Percentiles rank a stretch among this genome's conserved stretches.
These are phyloP conservation scores for Bryconaethiops microstoma DNA, from an alignment of 2,797 vertebrate species.

Conservation along the genomic window DNA sequence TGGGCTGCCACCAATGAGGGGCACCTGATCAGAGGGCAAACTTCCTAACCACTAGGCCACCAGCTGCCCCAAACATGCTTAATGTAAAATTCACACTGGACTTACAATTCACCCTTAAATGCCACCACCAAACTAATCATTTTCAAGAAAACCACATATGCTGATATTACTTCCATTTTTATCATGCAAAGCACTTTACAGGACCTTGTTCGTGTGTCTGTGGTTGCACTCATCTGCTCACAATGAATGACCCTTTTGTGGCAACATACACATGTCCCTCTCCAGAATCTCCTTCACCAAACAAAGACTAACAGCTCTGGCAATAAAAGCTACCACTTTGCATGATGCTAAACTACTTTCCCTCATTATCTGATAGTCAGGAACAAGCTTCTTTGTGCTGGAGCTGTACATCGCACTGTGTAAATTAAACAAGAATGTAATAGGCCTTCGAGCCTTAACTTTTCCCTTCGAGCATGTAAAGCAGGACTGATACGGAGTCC, in stretches of 20 bases:
- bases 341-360: constrained; percentile 44
- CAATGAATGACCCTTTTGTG: constrained; percentile 55
- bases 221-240: constrained; percentile 49
- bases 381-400: neutral
- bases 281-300: constrained; percentile 25
- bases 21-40: neutral
- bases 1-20: too few relatives aligned
- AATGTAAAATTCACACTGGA: neutral
- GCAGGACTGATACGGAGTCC: too few relatives aligned
- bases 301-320: neutral
- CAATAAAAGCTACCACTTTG: constrained; percentile 58
- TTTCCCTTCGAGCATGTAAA: neutral
- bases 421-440: neutral
- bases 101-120: neutral
- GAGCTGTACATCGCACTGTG: neutral
- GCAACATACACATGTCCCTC: neutral
- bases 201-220: neutral
- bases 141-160: neutral
- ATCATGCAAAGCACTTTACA: neutral
- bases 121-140: neutral
- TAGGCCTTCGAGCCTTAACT: neutral
- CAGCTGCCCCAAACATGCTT: too few relatives aligned
- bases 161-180: too few relatives aligned
- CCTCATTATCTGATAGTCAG: constrained; percentile 9
- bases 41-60: too few relatives aligned